phyloP scores from a whole-genome alignment of 2,888 invertebrate species.

The Acleris cristana region DNA sequence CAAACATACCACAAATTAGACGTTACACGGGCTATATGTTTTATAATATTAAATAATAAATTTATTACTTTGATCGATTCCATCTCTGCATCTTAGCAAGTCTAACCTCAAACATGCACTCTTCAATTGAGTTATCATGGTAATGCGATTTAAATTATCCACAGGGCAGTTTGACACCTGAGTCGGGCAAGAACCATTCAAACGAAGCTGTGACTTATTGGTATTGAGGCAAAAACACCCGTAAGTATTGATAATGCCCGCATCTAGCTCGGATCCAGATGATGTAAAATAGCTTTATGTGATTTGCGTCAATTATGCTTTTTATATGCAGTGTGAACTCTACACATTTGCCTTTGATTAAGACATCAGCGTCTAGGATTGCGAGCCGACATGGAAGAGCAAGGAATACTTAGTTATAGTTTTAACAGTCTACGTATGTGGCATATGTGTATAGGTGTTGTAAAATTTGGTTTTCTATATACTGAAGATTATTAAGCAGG shows the following conservation, averaged over 20 bases:
- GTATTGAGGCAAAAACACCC: conserved; percentile 48
- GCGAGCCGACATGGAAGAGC: no score
- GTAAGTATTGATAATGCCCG: conserved; percentile 60
- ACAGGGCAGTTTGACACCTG: conserved; percentile 67
- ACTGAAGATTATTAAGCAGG: no score
- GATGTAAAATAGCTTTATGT: conserved; percentile 17
- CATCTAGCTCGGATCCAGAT: conserved; percentile 47
- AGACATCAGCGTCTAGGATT: no score
- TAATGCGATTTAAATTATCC: conserved; percentile 81
- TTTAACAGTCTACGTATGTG: no score
- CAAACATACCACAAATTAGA: no score
- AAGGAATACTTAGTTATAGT: no score
- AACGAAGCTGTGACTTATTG: conserved; percentile 61
- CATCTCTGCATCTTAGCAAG: conserved; percentile 31
- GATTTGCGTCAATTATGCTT: conserved; percentile 29
- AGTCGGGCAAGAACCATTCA: conserved; percentile 56
- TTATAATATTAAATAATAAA: background rate
- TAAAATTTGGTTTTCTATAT: no score
- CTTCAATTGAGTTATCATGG: conserved; percentile 75
- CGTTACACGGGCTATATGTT: no score
- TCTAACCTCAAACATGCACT: conserved; percentile 26
- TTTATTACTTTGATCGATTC: background rate
- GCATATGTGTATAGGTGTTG: no score
- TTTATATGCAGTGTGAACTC: background rate
- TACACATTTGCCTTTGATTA: background rate